Conservation (phyloP, 1,140 invertebrate genomes). For the Procambarus clarkii region DNA sequence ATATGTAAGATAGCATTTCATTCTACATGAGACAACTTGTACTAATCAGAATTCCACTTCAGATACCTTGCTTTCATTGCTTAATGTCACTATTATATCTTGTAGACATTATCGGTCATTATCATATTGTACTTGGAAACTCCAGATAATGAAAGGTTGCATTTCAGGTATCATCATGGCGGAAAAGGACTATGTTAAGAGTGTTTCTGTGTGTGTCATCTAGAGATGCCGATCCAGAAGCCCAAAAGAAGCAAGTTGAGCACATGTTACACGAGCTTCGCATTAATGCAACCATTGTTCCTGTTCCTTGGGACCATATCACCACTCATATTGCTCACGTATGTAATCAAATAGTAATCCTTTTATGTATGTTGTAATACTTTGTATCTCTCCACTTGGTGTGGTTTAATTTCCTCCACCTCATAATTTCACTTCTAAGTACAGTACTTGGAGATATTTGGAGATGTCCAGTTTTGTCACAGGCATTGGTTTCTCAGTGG, state of each 20-base stretch:
- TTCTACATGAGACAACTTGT: too few species aligned
- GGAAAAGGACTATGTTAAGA: slow-evolving; percentile 87
- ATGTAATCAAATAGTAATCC: background rate
- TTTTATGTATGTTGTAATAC: too few species aligned
- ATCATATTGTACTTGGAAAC: background rate
- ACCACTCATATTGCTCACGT: slow-evolving; percentile 64
- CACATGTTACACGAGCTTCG: slow-evolving; percentile 78
- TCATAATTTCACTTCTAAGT: too few species aligned
- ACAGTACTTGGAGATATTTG: too few species aligned
- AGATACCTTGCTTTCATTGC: too few species aligned
- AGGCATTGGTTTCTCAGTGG: too few species aligned
- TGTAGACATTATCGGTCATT: background rate
- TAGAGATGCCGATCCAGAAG: slow-evolving; percentile 75
- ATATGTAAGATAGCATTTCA: too few species aligned
- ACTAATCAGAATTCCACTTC: background rate
- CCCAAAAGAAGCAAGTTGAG: slow-evolving; percentile 78
- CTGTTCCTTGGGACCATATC: slow-evolving; percentile 79
- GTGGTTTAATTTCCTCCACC: too few species aligned
- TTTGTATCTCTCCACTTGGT: too few species aligned
- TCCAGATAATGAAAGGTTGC: background rate
- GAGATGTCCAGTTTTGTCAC: too few species aligned
- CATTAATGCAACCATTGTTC: slow-evolving; percentile 79
- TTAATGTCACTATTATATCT: background rate
- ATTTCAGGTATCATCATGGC: slow-evolving; percentile 78
- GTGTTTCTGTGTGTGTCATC: slow-evolving; percentile 85